Evolutionary conservation across 2,113 vertebrate genomes (phyloP).

Genomic region (Ardeotis arabs): DNA sequence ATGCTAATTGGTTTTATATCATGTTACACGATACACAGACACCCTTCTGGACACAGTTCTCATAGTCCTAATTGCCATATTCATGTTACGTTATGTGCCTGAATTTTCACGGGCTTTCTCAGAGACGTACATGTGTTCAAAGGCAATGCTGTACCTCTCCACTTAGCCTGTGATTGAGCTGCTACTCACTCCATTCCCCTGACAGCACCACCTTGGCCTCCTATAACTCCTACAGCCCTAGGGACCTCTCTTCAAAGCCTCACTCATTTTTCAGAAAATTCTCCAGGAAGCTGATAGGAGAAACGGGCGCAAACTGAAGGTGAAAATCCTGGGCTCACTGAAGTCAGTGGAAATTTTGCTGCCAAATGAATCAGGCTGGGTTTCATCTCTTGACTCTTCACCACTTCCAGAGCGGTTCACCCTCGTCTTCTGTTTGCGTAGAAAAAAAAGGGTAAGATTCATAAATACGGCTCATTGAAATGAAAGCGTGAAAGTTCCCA

Average conservation of each 20-base stretch:
- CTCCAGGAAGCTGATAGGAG: background rate
- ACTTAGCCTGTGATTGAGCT: background rate
- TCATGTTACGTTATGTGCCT: background rate
- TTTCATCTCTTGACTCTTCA: background rate
- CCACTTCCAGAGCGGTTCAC: background rate
- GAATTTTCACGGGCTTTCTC: background rate
- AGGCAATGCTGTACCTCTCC: background rate
- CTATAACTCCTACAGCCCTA: background rate
- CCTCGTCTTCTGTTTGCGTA: background rate
- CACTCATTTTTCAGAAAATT: background rate
- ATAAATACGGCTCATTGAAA: background rate
- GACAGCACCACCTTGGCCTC: background rate
- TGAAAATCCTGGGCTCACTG: background rate
- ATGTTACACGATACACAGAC: background rate
- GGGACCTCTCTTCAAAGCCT: background rate
- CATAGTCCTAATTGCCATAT: background rate
- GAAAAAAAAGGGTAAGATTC: background rate
- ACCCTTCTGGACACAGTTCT: background rate
- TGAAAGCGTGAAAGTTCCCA: background rate
- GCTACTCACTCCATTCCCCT: background rate
- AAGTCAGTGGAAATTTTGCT: background rate
- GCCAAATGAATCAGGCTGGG: background rate
- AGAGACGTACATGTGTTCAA: background rate
- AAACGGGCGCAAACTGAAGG: background rate
- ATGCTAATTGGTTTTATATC: background rate